These are phyloP conservation scores for Ibidorhyncha struthersii DNA, from an alignment of 2,113 vertebrate genomes.

Conservation along the genomic window DNA sequence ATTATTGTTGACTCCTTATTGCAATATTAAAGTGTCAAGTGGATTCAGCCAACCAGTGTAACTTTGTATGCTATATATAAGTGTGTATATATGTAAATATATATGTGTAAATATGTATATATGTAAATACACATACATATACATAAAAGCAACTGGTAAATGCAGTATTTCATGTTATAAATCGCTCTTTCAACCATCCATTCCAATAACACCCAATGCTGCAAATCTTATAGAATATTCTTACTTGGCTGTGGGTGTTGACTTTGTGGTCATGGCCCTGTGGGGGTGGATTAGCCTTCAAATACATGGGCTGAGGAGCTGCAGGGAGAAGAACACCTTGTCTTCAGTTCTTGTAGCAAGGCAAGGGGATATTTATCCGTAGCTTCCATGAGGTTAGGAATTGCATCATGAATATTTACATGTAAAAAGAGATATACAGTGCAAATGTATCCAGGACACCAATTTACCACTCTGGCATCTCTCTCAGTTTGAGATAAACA, in stretches of 20 bases:
- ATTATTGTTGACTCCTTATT: constrained; percentile 20
- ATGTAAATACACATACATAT: constrained; percentile 51
- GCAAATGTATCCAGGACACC: constrained; percentile 10
- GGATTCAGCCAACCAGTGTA: not conserved
- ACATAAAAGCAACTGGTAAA: constrained; percentile 56
- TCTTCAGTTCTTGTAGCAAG: not conserved
- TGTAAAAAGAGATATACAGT: constrained; percentile 8
- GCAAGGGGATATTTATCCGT: not conserved
- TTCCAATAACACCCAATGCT: constrained; percentile 29
- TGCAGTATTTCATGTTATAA: constrained; percentile 59
- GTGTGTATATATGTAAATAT: constrained; percentile 36
- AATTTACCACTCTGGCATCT: not conserved
- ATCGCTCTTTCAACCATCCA: not conserved
- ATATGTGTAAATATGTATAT: not conserved
- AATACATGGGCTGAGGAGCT: not conserved
- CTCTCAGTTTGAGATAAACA: constrained; percentile 13
- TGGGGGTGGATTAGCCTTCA: constrained; percentile 24
- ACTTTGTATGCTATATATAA: not conserved
- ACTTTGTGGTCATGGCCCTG: not conserved
- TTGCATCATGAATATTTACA: constrained; percentile 32
- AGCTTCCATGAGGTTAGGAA: constrained; percentile 11
- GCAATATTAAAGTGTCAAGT: constrained; percentile 18
- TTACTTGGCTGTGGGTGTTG: constrained; percentile 25
- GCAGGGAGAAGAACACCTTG: not conserved
- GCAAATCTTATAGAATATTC: constrained; percentile 1